Conservation (phyloP, 1,140 invertebrate genomes). For the Babylonia areolata region DNA sequence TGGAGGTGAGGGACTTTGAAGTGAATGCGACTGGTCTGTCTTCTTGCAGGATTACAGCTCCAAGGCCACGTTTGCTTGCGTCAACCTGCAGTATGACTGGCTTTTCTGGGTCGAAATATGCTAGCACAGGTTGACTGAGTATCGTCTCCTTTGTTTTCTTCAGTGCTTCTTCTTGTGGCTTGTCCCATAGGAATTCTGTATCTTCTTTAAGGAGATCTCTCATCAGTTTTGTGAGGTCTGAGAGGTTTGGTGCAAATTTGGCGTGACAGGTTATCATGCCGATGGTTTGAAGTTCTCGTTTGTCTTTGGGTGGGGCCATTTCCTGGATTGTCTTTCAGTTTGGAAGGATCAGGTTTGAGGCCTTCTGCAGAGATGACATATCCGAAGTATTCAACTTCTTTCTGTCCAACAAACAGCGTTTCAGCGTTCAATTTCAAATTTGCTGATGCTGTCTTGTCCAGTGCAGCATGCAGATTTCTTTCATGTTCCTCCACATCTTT, state of each 20-base stretch:
- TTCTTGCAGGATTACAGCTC: slow-evolving; percentile 74
- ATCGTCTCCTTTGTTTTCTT: background rate
- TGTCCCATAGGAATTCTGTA: background rate
- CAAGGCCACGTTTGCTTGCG: slow-evolving; percentile 68
- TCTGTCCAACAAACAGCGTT: slow-evolving; percentile 62
- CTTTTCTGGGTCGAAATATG: background rate
- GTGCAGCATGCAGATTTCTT: slow-evolving; percentile 63
- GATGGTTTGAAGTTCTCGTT: slow-evolving; percentile 43
- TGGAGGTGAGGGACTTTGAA: too few species aligned
- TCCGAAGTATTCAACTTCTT: slow-evolving; percentile 56
- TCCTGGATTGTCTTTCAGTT: too few species aligned
- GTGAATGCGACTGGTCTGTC: too few species aligned
- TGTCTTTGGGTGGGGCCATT: slow-evolving; percentile 34
- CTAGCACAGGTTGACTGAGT: background rate
- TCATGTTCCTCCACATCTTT: slow-evolving; percentile 63
- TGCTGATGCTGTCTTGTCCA: slow-evolving; percentile 59
- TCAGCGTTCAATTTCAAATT: slow-evolving; percentile 59
- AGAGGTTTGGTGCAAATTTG: slow-evolving; percentile 48
- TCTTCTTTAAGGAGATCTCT: slow-evolving; percentile 10
- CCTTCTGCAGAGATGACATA: slow-evolving; percentile 63
- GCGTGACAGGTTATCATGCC: slow-evolving; percentile 72
- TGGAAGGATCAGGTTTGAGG: slow-evolving; percentile 71
- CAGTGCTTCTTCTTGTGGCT: background rate
- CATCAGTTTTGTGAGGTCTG: background rate
- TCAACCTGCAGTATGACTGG: slow-evolving; percentile 42